Evolutionary conservation across 1,140 invertebrate species (phyloP).

Genomic region (Cydia strobilella): DNA sequence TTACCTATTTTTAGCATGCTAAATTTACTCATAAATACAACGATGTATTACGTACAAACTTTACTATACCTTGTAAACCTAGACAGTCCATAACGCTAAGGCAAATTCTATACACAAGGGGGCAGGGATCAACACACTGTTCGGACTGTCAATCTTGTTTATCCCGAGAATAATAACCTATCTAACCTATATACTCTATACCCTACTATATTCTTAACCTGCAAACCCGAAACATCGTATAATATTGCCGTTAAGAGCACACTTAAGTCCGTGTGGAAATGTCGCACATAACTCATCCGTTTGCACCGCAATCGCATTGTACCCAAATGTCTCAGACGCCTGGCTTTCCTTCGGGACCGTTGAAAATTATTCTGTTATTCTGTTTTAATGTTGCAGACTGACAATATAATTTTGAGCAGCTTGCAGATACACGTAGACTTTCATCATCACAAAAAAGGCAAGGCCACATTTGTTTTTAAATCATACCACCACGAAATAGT

Average conservation of each 20-base stretch:
- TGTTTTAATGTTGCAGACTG: slow-evolving; percentile 1
- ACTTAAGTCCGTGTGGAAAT: slow-evolving; percentile 12
- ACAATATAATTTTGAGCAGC: not conserved
- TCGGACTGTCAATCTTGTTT: slow-evolving; percentile 22
- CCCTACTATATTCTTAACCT: not conserved
- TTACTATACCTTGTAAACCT: not conserved
- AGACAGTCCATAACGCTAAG: not conserved
- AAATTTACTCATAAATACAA: too few relatives aligned
- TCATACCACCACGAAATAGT: too few relatives aligned
- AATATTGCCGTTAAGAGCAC: slow-evolving; percentile 5
- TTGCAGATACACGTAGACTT: not conserved
- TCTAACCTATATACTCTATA: too few relatives aligned
- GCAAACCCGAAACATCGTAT: not conserved
- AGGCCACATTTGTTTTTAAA: too few relatives aligned
- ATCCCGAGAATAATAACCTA: slow-evolving; percentile 22
- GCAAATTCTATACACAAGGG: slow-evolving; percentile 2
- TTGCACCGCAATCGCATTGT: slow-evolving; percentile 28
- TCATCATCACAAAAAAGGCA: not conserved
- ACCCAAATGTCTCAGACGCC: slow-evolving; percentile 20
- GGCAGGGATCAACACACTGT: not conserved
- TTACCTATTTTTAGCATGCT: too few relatives aligned
- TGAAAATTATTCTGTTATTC: slow-evolving; percentile 26
- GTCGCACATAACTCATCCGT: not conserved
- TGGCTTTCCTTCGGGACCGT: slow-evolving; percentile 14
- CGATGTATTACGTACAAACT: not conserved